These are phyloP conservation scores for Mystacornis crossleyi DNA, from an alignment of 2,113 vertebrate species.

Conservation along the genomic window DNA sequence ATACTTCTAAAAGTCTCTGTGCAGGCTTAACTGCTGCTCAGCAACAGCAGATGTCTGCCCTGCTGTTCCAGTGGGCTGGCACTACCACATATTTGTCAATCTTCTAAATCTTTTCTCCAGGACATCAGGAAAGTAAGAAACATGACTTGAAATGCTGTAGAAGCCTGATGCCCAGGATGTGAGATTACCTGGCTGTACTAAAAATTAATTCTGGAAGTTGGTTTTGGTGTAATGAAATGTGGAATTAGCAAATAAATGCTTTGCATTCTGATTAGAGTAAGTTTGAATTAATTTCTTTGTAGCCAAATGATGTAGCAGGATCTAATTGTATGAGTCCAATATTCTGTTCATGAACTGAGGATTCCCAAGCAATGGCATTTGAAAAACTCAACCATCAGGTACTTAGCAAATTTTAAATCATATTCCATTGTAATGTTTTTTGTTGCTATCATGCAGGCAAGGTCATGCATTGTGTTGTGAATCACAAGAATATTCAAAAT, in stretches of 20 bases:
- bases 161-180: background rate
- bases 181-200: background rate
- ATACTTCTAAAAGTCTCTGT: background rate
- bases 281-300: background rate
- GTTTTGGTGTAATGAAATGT: background rate
- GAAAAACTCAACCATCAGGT: background rate
- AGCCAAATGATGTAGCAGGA: background rate
- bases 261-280: background rate
- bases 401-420: background rate
- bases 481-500: background rate
- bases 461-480: background rate
- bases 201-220: background rate
- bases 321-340: background rate
- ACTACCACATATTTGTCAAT: background rate
- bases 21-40: background rate
- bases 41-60: background rate
- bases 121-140: background rate
- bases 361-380: background rate
- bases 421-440: background rate
- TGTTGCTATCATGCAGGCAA: background rate
- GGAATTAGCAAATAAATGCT: background rate
- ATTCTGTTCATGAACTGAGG: background rate
- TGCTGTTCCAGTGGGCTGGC: background rate
- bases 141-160: background rate
- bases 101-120: background rate